phyloP scores from a whole-genome alignment of 2,888 invertebrate genomes.

The Rhagium mordax region DNA sequence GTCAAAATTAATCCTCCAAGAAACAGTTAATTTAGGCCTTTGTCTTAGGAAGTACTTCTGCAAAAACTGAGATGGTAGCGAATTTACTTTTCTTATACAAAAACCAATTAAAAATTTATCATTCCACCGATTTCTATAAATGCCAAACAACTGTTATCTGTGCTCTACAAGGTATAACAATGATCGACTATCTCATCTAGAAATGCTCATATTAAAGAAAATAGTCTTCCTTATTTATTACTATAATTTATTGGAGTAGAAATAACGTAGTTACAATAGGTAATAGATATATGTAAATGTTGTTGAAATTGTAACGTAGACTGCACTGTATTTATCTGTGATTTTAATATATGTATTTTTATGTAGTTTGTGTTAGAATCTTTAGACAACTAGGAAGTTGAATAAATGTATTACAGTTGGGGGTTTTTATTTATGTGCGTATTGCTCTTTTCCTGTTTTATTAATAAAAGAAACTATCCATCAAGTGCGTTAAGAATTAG shows the following conservation, averaged over 20 bases:
- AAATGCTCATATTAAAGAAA: constrained; percentile 27
- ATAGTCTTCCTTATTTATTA: constrained; percentile 33
- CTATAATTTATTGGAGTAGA: constrained; percentile 7
- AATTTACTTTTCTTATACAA: no score
- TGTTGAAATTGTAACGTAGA: constrained; percentile 25
- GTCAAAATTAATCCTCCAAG: no score
- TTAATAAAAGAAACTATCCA: no score
- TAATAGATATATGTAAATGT: not conserved
- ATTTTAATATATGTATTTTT: constrained; percentile 19
- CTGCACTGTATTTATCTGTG: constrained; percentile 35
- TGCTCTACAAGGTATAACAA: not conserved
- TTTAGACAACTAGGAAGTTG: constrained; percentile 8
- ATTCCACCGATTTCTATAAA: not conserved
- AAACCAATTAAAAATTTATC: no score
- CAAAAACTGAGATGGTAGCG: no score
- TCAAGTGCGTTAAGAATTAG: no score
- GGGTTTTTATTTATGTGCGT: not conserved
- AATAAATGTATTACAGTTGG: constrained; percentile 6
- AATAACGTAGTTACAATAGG: not conserved
- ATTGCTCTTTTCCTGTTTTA: no score
- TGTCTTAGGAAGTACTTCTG: no score
- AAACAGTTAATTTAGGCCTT: no score
- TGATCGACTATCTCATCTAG: not conserved
- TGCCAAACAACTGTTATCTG: not conserved
- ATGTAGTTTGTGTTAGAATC: constrained; percentile 4